Percentiles rank a stretch among this genome's conserved stretches.
Conservation (phyloP, 2,113 vertebrate genomes). For the Oxyruncus cristatus region DNA sequence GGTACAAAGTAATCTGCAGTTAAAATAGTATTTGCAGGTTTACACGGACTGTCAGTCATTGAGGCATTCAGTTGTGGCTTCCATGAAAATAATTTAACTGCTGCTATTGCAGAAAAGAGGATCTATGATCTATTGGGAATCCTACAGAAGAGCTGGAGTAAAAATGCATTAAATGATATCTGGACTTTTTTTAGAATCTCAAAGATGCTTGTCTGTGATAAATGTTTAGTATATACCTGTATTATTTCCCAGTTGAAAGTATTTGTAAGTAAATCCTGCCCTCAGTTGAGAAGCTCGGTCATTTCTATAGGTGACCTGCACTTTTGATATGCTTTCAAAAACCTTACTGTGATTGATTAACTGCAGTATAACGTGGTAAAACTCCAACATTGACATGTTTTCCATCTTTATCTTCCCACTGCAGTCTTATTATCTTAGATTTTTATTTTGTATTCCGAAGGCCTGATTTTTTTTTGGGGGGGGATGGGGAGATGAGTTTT, state of each 20-base stretch:
- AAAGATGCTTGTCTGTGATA: neutral
- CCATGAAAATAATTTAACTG: neutral
- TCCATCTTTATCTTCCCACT: neutral
- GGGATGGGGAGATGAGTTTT: neutral
- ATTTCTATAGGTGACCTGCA: neutral
- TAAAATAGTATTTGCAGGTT: neutral
- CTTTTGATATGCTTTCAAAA: neutral
- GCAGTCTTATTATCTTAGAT: neutral
- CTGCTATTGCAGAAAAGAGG: neutral
- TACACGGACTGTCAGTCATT: neutral
- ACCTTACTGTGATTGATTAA: neutral
- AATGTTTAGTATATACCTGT: neutral
- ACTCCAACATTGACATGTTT: neutral
- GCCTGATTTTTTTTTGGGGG: neutral
- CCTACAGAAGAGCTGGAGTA: neutral
- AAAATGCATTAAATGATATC: neutral
- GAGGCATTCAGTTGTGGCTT: neutral
- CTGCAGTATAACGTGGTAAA: neutral
- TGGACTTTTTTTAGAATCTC: rapidly evolving
- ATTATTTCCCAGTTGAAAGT: neutral
- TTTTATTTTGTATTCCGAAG: neutral
- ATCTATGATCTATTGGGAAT: neutral
- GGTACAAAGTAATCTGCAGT: neutral
- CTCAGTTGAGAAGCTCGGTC: neutral
- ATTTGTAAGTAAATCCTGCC: neutral